These are phyloP conservation scores for Mechanitis mazaeus DNA, from an alignment of 2,888 invertebrate species.

Conservation along the genomic window DNA sequence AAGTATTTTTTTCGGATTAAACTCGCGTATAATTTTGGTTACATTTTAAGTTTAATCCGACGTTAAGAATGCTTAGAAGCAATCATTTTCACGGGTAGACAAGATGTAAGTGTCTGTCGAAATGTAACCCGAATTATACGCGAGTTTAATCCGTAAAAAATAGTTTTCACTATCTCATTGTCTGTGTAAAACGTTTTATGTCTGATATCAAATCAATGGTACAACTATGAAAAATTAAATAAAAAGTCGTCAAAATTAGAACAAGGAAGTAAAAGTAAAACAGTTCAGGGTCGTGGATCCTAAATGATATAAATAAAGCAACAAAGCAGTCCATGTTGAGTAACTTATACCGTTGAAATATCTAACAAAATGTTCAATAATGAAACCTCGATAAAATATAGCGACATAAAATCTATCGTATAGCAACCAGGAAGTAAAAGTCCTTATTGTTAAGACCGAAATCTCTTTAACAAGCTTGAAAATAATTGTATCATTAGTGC, in stretches of 20 bases:
- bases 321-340: constrained; percentile 35
- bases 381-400: constrained; percentile 33
- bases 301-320: constrained; percentile 41
- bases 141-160: too few relatives aligned
- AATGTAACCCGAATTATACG: too few relatives aligned
- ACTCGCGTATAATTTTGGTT: too few relatives aligned
- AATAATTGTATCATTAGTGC: constrained; percentile 13
- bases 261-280: constrained; percentile 65
- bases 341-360: constrained; percentile 36
- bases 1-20: too few relatives aligned
- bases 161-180: too few relatives aligned
- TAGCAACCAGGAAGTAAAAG: constrained; percentile 58
- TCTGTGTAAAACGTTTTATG: too few relatives aligned
- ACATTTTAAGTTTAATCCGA: too few relatives aligned
- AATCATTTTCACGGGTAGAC: too few relatives aligned
- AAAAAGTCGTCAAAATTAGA: constrained; percentile 29
- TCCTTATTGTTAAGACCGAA: constrained; percentile 45
- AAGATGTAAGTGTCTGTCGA: too few relatives aligned
- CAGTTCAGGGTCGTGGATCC: constrained; percentile 50
- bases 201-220: constrained; percentile 5
- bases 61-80: too few relatives aligned
- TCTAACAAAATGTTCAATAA: constrained; percentile 52
- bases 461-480: constrained; percentile 36
- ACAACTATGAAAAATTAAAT: constrained; percentile 10
- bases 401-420: constrained; percentile 39